These are phyloP conservation scores for Hirtodrosophila histrioides DNA, from an alignment of 2,888 invertebrate species.

Conservation along the genomic window DNA sequence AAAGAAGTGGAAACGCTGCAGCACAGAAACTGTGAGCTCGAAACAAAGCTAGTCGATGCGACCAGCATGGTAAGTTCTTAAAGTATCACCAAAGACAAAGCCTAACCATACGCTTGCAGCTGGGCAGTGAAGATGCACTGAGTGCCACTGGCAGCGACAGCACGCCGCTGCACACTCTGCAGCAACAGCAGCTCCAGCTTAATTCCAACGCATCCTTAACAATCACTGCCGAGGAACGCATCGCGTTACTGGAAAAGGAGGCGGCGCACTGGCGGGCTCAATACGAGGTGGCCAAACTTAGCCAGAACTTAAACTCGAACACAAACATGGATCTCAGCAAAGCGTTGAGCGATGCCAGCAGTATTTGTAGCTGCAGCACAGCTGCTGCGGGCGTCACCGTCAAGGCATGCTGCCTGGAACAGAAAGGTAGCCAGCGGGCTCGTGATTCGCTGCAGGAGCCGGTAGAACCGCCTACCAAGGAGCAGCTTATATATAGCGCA, in stretches of 20 bases:
- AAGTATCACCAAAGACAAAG: too few relatives aligned
- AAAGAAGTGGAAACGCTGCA: constrained; percentile 83
- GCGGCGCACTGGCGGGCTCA: constrained; percentile 90
- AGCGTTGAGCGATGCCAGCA: constrained; percentile 39
- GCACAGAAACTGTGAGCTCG: constrained; percentile 84
- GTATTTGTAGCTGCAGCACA: constrained; percentile 77
- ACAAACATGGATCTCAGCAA: constrained; percentile 59
- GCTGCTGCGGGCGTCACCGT: constrained; percentile 82
- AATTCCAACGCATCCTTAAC: constrained; percentile 42
- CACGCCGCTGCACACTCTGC: constrained; percentile 69
- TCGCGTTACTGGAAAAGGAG: constrained; percentile 87
- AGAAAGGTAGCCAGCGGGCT: constrained; percentile 55
- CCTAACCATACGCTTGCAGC: constrained; percentile 78
- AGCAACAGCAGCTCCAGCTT: constrained; percentile 36
- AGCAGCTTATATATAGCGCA: constrained; percentile 82
- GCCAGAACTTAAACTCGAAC: constrained; percentile 77
- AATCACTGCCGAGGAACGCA: constrained; percentile 81
- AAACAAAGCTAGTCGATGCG: constrained; percentile 86
- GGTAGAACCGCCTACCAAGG: constrained; percentile 72
- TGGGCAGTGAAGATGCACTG: constrained; percentile 88
- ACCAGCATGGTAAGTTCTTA: constrained; percentile 86
- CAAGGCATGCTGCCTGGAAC: constrained; percentile 60
- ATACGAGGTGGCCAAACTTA: constrained; percentile 87
- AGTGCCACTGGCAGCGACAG: constrained; percentile 85
- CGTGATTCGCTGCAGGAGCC: constrained; percentile 70